Evolutionary conservation across 2,797 vertebrate species (phyloP).

Genomic region (Labeo calbasu): DNA sequence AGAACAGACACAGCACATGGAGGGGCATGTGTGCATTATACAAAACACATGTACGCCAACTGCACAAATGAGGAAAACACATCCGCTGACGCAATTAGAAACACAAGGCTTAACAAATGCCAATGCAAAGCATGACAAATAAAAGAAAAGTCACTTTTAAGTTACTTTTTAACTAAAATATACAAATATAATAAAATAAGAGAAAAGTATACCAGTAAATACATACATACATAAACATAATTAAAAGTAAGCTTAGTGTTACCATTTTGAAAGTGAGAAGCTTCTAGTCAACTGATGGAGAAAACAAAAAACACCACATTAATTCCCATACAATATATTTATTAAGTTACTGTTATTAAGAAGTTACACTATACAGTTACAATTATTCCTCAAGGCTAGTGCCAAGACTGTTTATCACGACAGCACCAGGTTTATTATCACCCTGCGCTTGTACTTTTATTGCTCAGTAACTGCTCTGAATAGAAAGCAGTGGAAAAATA

Average conservation of each 20-base stretch:
- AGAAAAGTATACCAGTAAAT: neutral
- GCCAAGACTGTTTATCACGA: neutral
- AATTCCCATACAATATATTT: too few species aligned
- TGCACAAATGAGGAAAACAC: constrained; percentile 19
- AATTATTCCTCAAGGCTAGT: neutral
- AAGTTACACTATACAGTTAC: neutral
- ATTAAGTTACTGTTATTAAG: too few species aligned
- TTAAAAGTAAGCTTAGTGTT: too few species aligned
- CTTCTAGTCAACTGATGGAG: too few species aligned
- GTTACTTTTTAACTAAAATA: neutral
- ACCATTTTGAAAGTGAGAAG: too few species aligned
- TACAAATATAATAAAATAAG: neutral
- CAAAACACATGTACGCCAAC: constrained; percentile 33
- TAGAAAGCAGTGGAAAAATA: constrained; percentile 6
- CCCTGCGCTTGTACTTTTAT: neutral
- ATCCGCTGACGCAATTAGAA: neutral
- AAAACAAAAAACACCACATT: too few species aligned
- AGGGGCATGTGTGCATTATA: constrained; percentile 17
- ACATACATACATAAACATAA: too few species aligned
- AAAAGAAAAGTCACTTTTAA: neutral
- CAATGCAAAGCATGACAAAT: neutral
- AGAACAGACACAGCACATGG: constrained; percentile 36
- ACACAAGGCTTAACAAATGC: constrained; percentile 5
- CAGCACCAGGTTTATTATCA: neutral
- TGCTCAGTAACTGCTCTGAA: neutral